Conservation (phyloP, 2,888 invertebrate genomes). For the Flabesymbios commensalis region DNA sequence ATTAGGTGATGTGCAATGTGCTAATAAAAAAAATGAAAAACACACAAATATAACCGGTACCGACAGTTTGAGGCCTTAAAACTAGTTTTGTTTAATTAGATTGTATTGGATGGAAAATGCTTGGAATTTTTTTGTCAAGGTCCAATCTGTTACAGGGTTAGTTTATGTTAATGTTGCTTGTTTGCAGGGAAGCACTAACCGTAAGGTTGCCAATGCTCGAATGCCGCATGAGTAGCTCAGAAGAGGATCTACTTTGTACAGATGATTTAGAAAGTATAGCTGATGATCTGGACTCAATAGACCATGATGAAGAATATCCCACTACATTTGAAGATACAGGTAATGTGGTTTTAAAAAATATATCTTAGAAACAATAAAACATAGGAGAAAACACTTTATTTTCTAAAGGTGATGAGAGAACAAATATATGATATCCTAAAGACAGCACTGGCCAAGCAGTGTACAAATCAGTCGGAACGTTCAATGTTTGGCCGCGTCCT, state of each 20-base stretch:
- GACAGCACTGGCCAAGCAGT: no score
- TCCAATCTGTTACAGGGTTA: neutral
- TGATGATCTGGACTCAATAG: slow-evolving; percentile 36
- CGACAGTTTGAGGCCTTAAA: no score
- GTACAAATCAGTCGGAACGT: no score
- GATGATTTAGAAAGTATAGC: slow-evolving; percentile 62
- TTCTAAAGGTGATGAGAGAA: no score
- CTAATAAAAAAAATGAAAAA: no score
- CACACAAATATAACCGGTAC: no score
- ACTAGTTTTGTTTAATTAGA: neutral
- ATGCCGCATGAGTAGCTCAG: slow-evolving; percentile 60
- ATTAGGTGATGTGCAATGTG: no score
- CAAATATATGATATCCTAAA: no score
- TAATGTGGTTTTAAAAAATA: no score
- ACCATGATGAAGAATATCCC: neutral
- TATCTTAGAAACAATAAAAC: no score
- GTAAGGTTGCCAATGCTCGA: slow-evolving; percentile 50
- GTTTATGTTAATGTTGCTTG: neutral
- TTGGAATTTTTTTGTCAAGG: neutral
- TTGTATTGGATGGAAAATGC: neutral
- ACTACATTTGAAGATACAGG: neutral
- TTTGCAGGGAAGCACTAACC: slow-evolving; percentile 52
- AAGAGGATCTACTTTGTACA: slow-evolving; percentile 79
- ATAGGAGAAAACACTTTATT: no score
- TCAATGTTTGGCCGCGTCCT: no score